These are phyloP conservation scores for Acomys russatus DNA, from an alignment of 2,797 vertebrate genomes.

Conservation along the genomic window DNA sequence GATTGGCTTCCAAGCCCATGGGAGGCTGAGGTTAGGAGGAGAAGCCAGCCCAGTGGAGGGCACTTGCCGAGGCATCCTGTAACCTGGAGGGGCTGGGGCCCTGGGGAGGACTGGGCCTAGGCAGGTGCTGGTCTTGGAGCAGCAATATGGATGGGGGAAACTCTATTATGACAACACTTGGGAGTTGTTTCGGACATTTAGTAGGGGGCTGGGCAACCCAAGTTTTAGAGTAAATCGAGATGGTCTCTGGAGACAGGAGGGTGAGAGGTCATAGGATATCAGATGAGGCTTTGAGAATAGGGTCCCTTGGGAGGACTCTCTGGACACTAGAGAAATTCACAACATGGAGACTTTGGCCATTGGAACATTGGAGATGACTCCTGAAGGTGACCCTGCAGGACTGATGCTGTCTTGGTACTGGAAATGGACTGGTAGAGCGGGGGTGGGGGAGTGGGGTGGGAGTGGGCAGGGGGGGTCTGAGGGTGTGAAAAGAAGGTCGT, in stretches of 20 bases:
- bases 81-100: neutral
- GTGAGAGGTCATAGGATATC: neutral
- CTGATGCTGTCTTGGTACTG: neutral
- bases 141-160: neutral
- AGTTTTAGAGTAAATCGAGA: constrained; percentile 16
- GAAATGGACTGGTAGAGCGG: neutral
- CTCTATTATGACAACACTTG: neutral
- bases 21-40: neutral
- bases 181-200: neutral
- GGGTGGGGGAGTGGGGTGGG: too few relatives aligned
- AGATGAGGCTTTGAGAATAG: neutral
- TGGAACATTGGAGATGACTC: neutral
- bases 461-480: neutral
- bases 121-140: neutral
- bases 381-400: neutral
- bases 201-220: neutral
- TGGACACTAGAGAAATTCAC: neutral
- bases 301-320: neutral
- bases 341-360: neutral
- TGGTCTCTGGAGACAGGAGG: neutral
- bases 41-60: too few relatives aligned
- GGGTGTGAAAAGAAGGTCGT: too few relatives aligned
- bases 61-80: neutral
- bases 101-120: neutral
- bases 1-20: neutral